Base-by-base conservation (phyloP, 2,797 vertebrate genomes). In the Paratrypauchen microcephalus region DNA sequence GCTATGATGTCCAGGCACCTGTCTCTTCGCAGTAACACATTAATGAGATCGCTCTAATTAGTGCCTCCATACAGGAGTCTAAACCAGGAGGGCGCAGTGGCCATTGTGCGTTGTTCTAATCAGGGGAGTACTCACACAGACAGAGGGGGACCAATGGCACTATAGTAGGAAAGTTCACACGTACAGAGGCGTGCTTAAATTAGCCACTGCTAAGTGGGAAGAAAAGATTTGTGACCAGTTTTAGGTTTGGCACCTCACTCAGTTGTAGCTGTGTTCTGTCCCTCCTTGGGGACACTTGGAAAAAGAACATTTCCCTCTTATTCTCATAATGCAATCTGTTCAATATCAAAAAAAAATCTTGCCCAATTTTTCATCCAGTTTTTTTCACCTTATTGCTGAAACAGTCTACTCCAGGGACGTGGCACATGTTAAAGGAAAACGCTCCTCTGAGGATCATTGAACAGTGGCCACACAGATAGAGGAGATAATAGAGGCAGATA, bases 341-440 rank as follows among this genome's bases (percentile, higher is more conserved):
- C 88, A 81, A 86, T 93, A 91, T 92, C 87, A 89, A 92, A 91
- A 89, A 92, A 91, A 91, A 85, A 91, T 91, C 79, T 80, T 81
- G 68, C 75, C 65, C 75, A 82, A 78, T 90, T 85, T 88, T 85
- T 87, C 88, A 79, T 75, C 83, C 82, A 73, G 70, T 90, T 91
- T 90, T 36, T 65, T 84, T 90, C 30, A 90, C 88, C 79, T 86
- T 88, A 91, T 89, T 78, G 26, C 85, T 91, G 83, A 86, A 84
- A 76, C 78, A 70, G 83, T 65, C 73, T 87, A 87, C 87, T 87
- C 85, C 39, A 73, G 87, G 86, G 72, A 81, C 24, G 69, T 78
- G 80, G 70, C 68, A 47, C 86, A 85, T 87, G 84, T 87, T 89
- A 84, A 85, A 87, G 80, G 78, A 82, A 81, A 84, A 89, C 82